Evolutionary conservation across 2,888 invertebrate genomes (phyloP), one percentile per base, ranked within the genome.

Genomic region (Globia sparganii): DNA sequence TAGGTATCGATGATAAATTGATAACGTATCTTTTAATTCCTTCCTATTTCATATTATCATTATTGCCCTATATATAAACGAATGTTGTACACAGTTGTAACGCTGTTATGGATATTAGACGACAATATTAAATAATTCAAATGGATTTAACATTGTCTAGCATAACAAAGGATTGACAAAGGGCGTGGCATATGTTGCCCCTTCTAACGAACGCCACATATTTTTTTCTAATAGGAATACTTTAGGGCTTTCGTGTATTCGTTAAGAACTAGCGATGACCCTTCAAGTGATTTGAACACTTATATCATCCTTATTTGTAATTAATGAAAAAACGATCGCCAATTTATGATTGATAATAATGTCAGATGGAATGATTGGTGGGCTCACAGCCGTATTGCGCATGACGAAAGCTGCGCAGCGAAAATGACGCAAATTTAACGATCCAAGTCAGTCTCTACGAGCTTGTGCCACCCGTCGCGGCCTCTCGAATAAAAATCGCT

Each of bases 401-500:
- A 84, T 72, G 84, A 58, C 64, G 13, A 73, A 82, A 70, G 65
- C 84, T 75, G 72, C 78, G 73, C 77, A 85, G 91, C 89, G 89
- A 90, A 88, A 76, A 46, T 62, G 76, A 80, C 90, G 90, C 84
- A 61, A 83, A 80, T 85, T 81, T 86, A 88, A 86, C 89, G 92
- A 91, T 91, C 93, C 91, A 92, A 91, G 87, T 91, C 91, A 85
- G 91, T 92, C 90, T 91, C 88, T 91, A 89, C 94, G 93, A 93
- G 94, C 15, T 91, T 94, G 91, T 83, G 72, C 91, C 92, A 94
- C 95, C 95, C 94, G 91, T 78, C 88, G 94, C 87, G 96, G 95
- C 96, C 95, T 95, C 95, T 94, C 94, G 92, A 93, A 94, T 93
- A 92, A 94, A 94, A 94, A 93, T 91, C 89, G 91, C 90, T 92